Base-by-base conservation (phyloP, 2,888 invertebrate species). In the Trichacis sp. region DNA sequence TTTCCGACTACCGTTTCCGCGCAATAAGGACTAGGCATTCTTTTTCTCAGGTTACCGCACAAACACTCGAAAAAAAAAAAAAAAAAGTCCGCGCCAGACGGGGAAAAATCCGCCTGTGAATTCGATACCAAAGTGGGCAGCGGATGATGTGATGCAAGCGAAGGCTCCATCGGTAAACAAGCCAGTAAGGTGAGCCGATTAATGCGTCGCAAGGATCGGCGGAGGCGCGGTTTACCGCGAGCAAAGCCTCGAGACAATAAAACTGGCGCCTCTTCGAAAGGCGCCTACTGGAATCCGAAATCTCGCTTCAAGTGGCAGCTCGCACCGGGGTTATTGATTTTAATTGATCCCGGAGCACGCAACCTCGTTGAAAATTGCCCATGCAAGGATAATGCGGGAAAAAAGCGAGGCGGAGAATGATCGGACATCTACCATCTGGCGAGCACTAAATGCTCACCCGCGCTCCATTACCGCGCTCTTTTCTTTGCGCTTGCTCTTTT, bases 271-370 rank as follows among this genome's bases (percentile, higher is more conserved):
- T 40, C 40, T 15, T 8, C 3, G 30, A 12, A 12, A 40, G 42
- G 17, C 51, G 51, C 51, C 51, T 42, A n/a, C 17, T 29, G 51
- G 51, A 51, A 51, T 51, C 51, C 42, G 20, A 51, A 40, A 51
- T 51, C 51, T 38, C 40, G 40, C 12, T 40, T n/a, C n/a, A n/a
- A n/a, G n/a, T n/a, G n/a, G n/a, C n/a, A n/a, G 2, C 33, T 33
- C 33, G 9, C 29, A 29, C 9, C 29, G 9, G 29, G 9, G 29
- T 9, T 29, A 29, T 29, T 29, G 29, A 29, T 29, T 29, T 24
- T 24, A 24, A 24, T 24, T 24, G 24, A 24, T 24, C 24, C 24
- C n/a, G n/a, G n/a, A n/a, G n/a, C n/a, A n/a, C n/a, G n/a, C n/a
- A n/a, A n/a, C n/a, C n/a, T n/a, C n/a, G n/a, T n/a, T 24, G 24